A percentile compares a stretch with the other conserved stretches of the same genome.
Conservation (phyloP, 2,888 invertebrate species). For the Drosophila paucipuncta region DNA sequence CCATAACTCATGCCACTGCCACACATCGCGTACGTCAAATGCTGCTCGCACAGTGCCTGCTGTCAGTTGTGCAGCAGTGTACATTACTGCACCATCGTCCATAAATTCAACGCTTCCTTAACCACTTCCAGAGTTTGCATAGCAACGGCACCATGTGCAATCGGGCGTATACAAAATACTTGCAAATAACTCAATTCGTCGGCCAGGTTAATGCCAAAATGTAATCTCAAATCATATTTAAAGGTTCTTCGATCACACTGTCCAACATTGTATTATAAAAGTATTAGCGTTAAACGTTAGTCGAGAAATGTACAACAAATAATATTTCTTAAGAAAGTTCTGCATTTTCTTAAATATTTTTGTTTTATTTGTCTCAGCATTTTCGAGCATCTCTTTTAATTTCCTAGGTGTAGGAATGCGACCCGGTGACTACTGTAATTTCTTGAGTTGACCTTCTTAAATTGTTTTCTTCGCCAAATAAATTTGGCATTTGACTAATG, state of each 20-base stretch:
- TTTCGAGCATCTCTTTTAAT: too few species aligned
- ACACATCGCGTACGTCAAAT: conserved; percentile 45
- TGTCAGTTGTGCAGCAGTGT: conserved; percentile 31
- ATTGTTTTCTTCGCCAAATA: conserved; percentile 56
- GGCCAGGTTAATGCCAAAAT: conserved; percentile 26
- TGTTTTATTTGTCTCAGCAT: not conserved
- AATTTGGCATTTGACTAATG: conserved; percentile 77
- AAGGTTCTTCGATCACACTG: conserved; percentile 36
- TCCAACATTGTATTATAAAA: conserved; percentile 1
- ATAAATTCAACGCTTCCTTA: conserved; percentile 46
- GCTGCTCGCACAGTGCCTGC: conserved; percentile 24
- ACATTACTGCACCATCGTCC: conserved; percentile 33
- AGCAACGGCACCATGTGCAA: conserved; percentile 37
- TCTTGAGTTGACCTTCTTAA: conserved; percentile 36
- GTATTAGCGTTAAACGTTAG: not conserved
- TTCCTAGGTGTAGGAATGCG: not conserved
- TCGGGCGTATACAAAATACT: conserved; percentile 43
- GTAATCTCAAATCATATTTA: conserved; percentile 18
- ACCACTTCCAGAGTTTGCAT: conserved; percentile 45
- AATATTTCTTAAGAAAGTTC: not conserved
- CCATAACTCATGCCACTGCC: conserved; percentile 62
- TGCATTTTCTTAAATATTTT: not conserved
- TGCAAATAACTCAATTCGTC: conserved; percentile 46
- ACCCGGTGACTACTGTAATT: conserved; percentile 32
- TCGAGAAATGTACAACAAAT: too few species aligned